phyloP scores from a whole-genome alignment of 2,797 vertebrate species.

The Aselliscus stoliczkanus region DNA sequence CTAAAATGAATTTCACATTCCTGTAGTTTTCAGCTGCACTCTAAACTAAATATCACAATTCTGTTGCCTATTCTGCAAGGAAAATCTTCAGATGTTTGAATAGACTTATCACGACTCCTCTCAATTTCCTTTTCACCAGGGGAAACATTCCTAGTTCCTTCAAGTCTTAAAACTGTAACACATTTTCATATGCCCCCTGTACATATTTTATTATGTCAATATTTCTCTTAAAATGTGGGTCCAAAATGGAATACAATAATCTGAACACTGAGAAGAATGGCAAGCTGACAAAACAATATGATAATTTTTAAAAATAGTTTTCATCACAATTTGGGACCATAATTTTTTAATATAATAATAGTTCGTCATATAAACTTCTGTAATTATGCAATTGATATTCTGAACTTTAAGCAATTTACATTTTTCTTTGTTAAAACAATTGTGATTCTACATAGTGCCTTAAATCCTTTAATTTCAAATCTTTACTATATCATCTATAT shows the following conservation, averaged over 20 bases:
- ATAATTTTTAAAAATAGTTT: not conserved
- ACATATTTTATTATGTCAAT: not conserved
- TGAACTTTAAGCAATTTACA: not conserved
- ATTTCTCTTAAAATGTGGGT: not conserved
- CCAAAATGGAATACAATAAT: not conserved
- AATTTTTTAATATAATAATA: not conserved
- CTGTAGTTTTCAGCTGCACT: not conserved
- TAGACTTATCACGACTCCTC: not conserved
- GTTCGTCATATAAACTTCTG: not conserved
- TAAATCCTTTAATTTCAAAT: not conserved
- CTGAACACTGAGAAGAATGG: not conserved
- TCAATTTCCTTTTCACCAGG: not conserved
- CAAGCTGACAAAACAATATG: not conserved
- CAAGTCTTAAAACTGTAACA: not conserved
- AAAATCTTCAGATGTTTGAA: not conserved
- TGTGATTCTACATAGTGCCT: not conserved
- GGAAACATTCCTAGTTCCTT: not conserved
- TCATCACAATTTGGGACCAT: not conserved
- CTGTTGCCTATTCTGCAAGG: not conserved
- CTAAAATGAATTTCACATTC: constrained; percentile 8
- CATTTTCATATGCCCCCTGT: not conserved
- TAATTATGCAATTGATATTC: not conserved
- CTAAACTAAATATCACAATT: not conserved
- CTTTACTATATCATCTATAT: not conserved
- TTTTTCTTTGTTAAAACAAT: not conserved